Evolutionary conservation across 2,888 invertebrate genomes (phyloP).

Genomic region (Rhagonycha fulva): DNA sequence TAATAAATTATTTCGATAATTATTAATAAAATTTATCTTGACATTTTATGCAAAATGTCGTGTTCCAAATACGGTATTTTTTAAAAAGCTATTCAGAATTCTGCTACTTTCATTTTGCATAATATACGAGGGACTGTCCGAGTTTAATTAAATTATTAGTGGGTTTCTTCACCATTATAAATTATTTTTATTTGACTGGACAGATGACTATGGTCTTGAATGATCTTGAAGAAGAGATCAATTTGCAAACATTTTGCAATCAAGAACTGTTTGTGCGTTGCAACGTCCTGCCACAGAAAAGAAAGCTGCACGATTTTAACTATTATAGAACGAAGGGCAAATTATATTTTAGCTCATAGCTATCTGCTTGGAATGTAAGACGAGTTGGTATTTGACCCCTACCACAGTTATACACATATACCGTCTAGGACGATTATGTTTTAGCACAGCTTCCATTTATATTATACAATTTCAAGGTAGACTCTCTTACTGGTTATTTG

Average conservation of each 20-base stretch:
- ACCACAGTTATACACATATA: neutral
- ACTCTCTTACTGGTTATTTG: neutral
- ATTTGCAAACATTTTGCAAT: neutral
- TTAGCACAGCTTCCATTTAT: neutral
- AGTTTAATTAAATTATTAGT: neutral
- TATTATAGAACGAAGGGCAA: neutral
- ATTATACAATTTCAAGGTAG: neutral
- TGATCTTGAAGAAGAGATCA: neutral
- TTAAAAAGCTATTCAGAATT: neutral
- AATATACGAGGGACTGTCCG: neutral
- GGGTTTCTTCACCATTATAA: neutral
- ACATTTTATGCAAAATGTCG: neutral
- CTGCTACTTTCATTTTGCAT: neutral
- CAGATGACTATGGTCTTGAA: neutral
- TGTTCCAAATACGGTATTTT: neutral
- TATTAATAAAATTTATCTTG: neutral
- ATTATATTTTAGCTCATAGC: constrained; percentile 1
- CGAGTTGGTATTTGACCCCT: constrained; percentile 1
- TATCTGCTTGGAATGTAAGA: constrained; percentile 1
- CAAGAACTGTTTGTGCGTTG: neutral
- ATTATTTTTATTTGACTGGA: neutral
- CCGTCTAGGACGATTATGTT: neutral
- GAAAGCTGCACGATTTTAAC: neutral
- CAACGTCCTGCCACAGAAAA: neutral
- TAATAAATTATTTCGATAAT: constrained; percentile 1